Percentiles rank a stretch among this genome's conserved stretches.
Evolutionary conservation across 2,797 vertebrate genomes (phyloP).

Genomic region (Alfaro cultratus): DNA sequence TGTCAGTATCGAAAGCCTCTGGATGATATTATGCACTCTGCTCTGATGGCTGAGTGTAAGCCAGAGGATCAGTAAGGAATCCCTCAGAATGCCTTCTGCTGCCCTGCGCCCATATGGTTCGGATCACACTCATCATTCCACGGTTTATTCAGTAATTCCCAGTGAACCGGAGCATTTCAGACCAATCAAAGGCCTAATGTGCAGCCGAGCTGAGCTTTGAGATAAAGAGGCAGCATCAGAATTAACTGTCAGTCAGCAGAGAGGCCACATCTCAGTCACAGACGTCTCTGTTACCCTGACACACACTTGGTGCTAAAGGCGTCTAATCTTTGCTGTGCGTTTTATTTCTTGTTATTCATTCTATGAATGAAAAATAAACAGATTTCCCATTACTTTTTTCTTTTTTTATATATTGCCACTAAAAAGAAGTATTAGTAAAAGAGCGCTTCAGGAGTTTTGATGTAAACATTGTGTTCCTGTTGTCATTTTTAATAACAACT

Average conservation of each 20-base stretch:
- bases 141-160: conserved; percentile 56
- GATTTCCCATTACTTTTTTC: conserved; percentile 29
- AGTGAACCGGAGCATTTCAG: conserved; percentile 49
- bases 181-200: conserved; percentile 66
- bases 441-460: not conserved
- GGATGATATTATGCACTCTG: conserved; percentile 60
- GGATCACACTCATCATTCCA: conserved; percentile 69
- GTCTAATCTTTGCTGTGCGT: conserved; percentile 39
- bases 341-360: conserved; percentile 76
- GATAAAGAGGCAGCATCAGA: conserved; percentile 46
- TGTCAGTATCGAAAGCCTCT: conserved; percentile 46
- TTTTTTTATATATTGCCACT: not conserved
- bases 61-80: conserved; percentile 58
- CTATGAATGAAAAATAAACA: conserved; percentile 79
- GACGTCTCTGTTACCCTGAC: conserved; percentile 1
- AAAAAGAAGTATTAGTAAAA: conserved; percentile 30
- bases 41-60: conserved; percentile 54
- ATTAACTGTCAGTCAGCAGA: conserved; percentile 26
- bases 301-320: conserved; percentile 19
- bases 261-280: conserved; percentile 8
- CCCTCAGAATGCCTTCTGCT: conserved; percentile 53
- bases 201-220: conserved; percentile 40
- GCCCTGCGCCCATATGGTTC: conserved; percentile 67
- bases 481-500: not conserved
- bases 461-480: not conserved